Conservation (phyloP, 1,140 invertebrate species). For the Aphaenogaster rudis region DNA sequence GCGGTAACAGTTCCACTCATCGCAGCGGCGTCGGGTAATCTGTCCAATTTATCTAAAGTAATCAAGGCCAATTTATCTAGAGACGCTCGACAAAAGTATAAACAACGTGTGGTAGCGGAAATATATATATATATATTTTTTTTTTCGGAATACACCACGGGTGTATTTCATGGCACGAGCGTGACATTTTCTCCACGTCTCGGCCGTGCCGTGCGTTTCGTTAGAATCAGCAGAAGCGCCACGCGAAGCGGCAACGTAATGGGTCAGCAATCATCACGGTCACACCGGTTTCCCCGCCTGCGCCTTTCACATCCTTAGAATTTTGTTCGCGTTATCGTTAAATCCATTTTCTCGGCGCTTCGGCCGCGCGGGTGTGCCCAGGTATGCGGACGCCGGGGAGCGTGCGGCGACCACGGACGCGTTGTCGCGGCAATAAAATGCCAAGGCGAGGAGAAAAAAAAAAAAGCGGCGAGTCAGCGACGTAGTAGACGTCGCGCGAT, state of each 20-base stretch:
- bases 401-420: neutral
- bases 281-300: conserved; percentile 13
- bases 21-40: neutral
- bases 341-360: conserved; percentile 27
- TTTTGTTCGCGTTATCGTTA: conserved; percentile 14
- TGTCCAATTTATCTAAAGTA: conserved; percentile 20
- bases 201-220: neutral
- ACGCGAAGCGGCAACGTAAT: conserved; percentile 45
- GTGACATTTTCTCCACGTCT: neutral
- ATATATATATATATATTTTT: too few relatives aligned
- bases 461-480: conserved; percentile 22
- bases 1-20: neutral
- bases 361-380: neutral
- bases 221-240: conserved; percentile 34
- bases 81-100: neutral
- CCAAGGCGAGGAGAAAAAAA: conserved; percentile 30
- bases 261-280: conserved; percentile 62
- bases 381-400: neutral
- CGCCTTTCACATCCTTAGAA: conserved; percentile 48
- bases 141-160: neutral
- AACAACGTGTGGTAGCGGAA: neutral
- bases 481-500: neutral
- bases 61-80: conserved; percentile 18
- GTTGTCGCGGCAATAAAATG: conserved; percentile 48
- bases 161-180: neutral